phyloP scores from a whole-genome alignment of 2,113 vertebrate genomes.

The Phyllostomus hastatus region DNA sequence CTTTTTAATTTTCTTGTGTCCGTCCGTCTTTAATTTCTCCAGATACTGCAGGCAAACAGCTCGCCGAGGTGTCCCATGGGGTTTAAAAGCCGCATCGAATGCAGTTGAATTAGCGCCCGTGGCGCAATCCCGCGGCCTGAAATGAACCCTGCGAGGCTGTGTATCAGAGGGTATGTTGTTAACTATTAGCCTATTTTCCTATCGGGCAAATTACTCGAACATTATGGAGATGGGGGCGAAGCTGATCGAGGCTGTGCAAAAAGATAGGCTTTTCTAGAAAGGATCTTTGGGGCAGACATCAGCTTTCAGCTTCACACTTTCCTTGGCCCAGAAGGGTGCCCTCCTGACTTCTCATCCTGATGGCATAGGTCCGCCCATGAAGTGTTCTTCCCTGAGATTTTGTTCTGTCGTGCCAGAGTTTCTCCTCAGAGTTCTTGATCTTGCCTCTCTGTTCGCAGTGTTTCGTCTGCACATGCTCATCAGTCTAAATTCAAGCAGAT shows the following conservation, averaged over 20 bases:
- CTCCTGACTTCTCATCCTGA: conserved; percentile 40
- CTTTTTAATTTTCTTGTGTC: conserved; percentile 85
- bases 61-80: conserved; percentile 79
- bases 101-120: conserved; percentile 82
- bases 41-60: conserved; percentile 84
- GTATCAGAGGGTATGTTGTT: conserved; percentile 81
- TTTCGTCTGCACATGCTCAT: conserved; percentile 25
- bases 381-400: conserved; percentile 35
- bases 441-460: conserved; percentile 51
- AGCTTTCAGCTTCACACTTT: conserved; percentile 24
- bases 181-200: conserved; percentile 80
- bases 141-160: conserved; percentile 83
- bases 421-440: conserved; percentile 45
- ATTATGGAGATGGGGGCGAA: conserved; percentile 61
- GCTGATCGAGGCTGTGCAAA: neutral
- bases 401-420: conserved; percentile 40
- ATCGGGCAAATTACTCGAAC: conserved; percentile 62
- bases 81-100: conserved; percentile 81
- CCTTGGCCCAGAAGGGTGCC: neutral
- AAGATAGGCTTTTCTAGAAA: conserved; percentile 27
- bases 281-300: conserved; percentile 23
- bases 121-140: conserved; percentile 81
- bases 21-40: conserved; percentile 83
- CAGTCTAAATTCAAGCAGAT: conserved; percentile 36
- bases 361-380: neutral